Evolutionary conservation across 2,113 vertebrate species (phyloP).

Genomic region (Daphoenositta chrysoptera): DNA sequence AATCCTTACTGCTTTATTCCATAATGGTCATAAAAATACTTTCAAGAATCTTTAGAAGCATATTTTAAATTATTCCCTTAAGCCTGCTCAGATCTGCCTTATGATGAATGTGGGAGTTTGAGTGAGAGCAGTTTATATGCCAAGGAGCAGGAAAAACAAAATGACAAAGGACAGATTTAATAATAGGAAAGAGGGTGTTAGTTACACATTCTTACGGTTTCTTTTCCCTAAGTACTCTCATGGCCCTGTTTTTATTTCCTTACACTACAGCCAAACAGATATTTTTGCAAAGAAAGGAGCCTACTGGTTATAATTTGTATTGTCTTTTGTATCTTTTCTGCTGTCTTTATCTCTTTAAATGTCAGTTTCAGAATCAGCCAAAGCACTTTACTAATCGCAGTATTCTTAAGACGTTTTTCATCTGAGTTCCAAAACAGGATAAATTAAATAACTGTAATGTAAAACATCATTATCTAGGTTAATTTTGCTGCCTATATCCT

Average conservation of each 20-base stretch:
- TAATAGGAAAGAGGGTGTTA: background rate
- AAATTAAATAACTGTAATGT: background rate
- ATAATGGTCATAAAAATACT: background rate
- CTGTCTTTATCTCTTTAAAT: background rate
- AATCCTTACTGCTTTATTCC: background rate
- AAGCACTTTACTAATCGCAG: background rate
- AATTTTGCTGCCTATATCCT: background rate
- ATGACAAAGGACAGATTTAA: background rate
- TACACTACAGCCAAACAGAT: background rate
- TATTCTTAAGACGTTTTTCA: background rate
- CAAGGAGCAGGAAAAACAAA: background rate
- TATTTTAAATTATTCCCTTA: constrained; percentile 33
- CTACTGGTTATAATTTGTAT: background rate
- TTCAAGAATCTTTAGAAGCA: background rate
- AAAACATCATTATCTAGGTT: background rate
- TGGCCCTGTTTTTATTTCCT: background rate
- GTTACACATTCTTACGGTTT: background rate
- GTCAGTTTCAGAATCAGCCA: background rate
- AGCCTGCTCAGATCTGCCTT: constrained; percentile 1
- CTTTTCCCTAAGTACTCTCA: background rate
- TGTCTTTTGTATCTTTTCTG: background rate
- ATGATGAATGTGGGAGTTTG: constrained; percentile 41
- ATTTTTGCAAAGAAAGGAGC: background rate
- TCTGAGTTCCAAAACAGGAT: background rate
- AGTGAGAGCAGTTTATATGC: constrained; percentile 21